A percentile compares a stretch with the other conserved stretches of the same genome.
Evolutionary conservation across 2,113 vertebrate species (phyloP).

Genomic region (Coturnix japonica): DNA sequence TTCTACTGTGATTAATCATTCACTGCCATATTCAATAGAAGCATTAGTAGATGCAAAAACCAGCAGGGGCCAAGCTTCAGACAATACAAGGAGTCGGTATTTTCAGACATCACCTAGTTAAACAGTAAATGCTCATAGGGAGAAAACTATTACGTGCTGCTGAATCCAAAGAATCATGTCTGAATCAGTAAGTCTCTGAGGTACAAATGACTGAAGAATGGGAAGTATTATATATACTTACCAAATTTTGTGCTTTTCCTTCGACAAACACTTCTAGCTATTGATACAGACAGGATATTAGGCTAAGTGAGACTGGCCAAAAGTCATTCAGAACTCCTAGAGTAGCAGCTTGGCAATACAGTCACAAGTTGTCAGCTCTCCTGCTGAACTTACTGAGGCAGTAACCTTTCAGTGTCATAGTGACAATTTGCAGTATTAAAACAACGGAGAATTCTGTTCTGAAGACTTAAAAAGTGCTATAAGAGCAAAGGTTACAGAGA

Average conservation of each 20-base stretch:
- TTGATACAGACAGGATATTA: not conserved
- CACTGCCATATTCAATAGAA: not conserved
- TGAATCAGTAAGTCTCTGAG: not conserved
- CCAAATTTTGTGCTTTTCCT: not conserved
- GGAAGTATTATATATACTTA: not conserved
- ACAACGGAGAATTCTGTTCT: not conserved
- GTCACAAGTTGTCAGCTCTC: not conserved
- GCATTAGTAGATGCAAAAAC: not conserved
- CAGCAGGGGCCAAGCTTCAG: not conserved
- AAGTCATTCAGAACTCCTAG: not conserved
- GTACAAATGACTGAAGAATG: not conserved
- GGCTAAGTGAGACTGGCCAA: too few relatives aligned
- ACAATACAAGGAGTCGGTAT: not conserved
- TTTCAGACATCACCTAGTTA: not conserved
- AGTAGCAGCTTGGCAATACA: not conserved
- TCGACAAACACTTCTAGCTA: not conserved
- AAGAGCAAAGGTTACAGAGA: not conserved
- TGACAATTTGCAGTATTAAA: not conserved
- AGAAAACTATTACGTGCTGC: not conserved
- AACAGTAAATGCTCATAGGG: not conserved
- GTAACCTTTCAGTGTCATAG: not conserved
- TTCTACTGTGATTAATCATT: not conserved
- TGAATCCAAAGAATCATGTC: not conserved
- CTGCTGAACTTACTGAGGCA: not conserved
- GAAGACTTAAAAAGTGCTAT: not conserved